A percentile compares a stretch with the other conserved stretches of the same genome.
Conservation (phyloP, 2,113 vertebrate species). For the Tetrax tetrax region DNA sequence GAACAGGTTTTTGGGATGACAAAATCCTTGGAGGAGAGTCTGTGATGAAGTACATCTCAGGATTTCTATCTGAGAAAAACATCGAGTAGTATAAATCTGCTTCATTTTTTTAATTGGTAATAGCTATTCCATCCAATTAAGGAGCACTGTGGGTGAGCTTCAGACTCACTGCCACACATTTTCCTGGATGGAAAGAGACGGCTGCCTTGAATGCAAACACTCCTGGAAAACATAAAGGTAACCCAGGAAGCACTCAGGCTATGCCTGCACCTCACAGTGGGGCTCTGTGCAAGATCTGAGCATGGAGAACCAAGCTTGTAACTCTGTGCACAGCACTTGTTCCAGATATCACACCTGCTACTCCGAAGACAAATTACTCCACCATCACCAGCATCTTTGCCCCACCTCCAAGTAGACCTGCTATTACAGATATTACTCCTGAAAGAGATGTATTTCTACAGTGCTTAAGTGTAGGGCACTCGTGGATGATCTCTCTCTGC, state of each 20-base stretch:
- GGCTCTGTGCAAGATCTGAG: neutral
- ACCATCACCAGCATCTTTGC: neutral
- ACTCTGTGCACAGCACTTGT: neutral
- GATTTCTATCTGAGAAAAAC: neutral
- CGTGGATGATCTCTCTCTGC: neutral
- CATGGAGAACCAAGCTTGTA: neutral
- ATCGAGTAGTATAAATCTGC: neutral
- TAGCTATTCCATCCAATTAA: neutral
- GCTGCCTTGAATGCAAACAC: neutral
- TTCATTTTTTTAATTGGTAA: neutral
- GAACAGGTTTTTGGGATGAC: neutral
- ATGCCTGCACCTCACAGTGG: neutral
- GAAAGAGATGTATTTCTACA: neutral
- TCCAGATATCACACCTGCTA: neutral
- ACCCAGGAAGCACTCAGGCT: neutral
- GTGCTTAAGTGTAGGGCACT: neutral
- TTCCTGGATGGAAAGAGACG: neutral
- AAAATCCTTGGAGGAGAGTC: neutral
- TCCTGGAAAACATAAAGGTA: neutral
- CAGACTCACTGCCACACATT: neutral
- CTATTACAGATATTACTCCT: neutral
- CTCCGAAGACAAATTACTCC: neutral
- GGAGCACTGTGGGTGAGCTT: neutral
- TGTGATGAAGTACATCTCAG: neutral
- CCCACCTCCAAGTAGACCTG: neutral